These are phyloP conservation scores for Parthenolecanium corni DNA, from an alignment of 2,888 invertebrate species.

Conservation along the genomic window DNA sequence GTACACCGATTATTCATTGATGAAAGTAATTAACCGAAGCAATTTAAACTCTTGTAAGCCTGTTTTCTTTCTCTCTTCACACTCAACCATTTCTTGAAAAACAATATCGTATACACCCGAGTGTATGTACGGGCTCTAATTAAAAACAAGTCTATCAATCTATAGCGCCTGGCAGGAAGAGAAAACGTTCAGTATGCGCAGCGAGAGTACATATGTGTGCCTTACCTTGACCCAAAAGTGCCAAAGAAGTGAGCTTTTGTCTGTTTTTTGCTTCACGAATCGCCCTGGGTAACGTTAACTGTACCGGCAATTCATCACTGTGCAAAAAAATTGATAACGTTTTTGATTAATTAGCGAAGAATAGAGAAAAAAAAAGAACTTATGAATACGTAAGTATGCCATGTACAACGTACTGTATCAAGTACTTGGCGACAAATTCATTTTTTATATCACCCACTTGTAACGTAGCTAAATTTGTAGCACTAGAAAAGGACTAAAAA, in stretches of 20 bases:
- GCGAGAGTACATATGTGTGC: slow-evolving; percentile 4
- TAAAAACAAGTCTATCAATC: background rate
- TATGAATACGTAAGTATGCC: too few species aligned
- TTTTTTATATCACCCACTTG: background rate
- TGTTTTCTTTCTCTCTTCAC: too few species aligned
- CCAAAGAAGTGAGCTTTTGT: slow-evolving; percentile 79
- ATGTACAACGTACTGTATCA: too few species aligned
- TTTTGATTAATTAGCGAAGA: background rate
- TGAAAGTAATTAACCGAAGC: too few species aligned
- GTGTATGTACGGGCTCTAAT: background rate
- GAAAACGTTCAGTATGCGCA: slow-evolving; percentile 12
- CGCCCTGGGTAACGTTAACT: slow-evolving; percentile 70
- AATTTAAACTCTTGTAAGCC: too few species aligned
- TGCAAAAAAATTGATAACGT: slow-evolving; percentile 35
- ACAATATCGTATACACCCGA: background rate
- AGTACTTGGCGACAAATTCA: too few species aligned
- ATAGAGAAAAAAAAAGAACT: too few species aligned
- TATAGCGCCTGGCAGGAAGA: background rate
- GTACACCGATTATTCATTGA: too few species aligned
- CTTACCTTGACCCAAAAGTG: slow-evolving; percentile 64
- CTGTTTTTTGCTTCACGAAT: slow-evolving; percentile 78
- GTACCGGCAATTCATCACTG: slow-evolving; percentile 86
- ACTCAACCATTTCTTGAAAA: too few species aligned
- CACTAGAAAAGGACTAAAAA: too few species aligned
- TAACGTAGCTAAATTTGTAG: too few species aligned